phyloP scores from a whole-genome alignment of 2,113 vertebrate species.

The Carassius auratus region DNA sequence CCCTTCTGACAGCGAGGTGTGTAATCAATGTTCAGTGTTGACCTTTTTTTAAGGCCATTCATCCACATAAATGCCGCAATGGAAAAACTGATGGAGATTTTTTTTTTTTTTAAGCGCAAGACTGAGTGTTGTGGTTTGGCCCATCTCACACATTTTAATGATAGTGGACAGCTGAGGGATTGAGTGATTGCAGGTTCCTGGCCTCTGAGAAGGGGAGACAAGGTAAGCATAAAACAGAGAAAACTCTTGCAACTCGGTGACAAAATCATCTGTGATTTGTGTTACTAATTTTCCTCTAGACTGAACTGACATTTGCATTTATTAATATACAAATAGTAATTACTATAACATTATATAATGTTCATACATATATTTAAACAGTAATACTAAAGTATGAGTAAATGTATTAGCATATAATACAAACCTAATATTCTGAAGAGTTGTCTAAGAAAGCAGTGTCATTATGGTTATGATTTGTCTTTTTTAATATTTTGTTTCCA shows the following conservation, averaged over 20 bases:
- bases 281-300: no score
- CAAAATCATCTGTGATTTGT: background rate
- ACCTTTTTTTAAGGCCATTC: constrained; percentile 43
- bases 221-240: background rate
- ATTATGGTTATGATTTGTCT: background rate
- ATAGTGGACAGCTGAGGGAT: constrained; percentile 12
- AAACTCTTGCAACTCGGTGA: background rate
- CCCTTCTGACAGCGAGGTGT: constrained; percentile 4
- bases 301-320: background rate
- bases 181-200: constrained; percentile 30
- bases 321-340: background rate
- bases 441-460: background rate
- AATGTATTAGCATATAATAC: background rate
- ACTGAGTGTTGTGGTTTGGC: constrained; percentile 25
- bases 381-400: background rate
- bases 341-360: background rate
- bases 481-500: background rate
- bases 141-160: constrained; percentile 34
- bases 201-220: background rate
- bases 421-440: background rate
- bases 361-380: background rate
- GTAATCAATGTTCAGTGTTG: constrained; percentile 38
- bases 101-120: background rate
- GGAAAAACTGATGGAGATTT: constrained; percentile 12
- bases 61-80: constrained; percentile 32